These are phyloP conservation scores for Anastrepha ludens DNA, from an alignment of 1,140 invertebrate species.

Conservation along the genomic window DNA sequence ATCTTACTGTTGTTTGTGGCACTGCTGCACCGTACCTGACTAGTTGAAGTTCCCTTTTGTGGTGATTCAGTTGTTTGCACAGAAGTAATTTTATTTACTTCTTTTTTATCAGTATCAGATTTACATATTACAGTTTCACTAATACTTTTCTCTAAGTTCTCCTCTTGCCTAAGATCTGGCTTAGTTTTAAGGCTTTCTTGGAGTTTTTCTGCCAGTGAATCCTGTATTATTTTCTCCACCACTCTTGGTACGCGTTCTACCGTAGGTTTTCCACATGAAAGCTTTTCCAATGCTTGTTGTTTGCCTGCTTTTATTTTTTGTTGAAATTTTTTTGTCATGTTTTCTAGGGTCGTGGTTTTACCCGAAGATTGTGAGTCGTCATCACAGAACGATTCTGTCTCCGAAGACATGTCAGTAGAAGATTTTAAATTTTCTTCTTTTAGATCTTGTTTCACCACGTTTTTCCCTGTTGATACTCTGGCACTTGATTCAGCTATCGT, in stretches of 20 bases:
- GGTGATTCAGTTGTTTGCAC: background rate
- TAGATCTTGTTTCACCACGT: conserved; percentile 61
- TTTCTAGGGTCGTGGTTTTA: conserved; percentile 61
- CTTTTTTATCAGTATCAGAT: conserved; percentile 54
- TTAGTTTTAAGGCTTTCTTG: conserved; percentile 63
- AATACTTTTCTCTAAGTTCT: background rate
- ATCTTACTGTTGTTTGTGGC: conserved; percentile 59
- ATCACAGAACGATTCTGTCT: conserved; percentile 70
- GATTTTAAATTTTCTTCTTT: conserved; percentile 64
- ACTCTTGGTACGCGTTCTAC: conserved; percentile 28
- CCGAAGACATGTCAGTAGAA: conserved; percentile 69
- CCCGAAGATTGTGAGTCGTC: conserved; percentile 73
- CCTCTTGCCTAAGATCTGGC: conserved; percentile 53
- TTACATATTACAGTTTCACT: conserved; percentile 46
- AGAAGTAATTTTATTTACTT: conserved; percentile 59
- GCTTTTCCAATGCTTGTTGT: conserved; percentile 54
- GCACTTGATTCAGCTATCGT: conserved; percentile 46
- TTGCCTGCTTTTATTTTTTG: conserved; percentile 59
- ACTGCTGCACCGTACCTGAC: conserved; percentile 61
- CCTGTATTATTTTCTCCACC: conserved; percentile 62
- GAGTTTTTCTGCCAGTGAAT: conserved; percentile 59
- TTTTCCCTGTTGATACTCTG: conserved; percentile 56
- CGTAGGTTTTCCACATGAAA: background rate
- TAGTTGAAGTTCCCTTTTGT: background rate
- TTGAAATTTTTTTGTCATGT: conserved; percentile 61